Conservation (phyloP, 2,888 invertebrate species). For the Epinotia demarniana region DNA sequence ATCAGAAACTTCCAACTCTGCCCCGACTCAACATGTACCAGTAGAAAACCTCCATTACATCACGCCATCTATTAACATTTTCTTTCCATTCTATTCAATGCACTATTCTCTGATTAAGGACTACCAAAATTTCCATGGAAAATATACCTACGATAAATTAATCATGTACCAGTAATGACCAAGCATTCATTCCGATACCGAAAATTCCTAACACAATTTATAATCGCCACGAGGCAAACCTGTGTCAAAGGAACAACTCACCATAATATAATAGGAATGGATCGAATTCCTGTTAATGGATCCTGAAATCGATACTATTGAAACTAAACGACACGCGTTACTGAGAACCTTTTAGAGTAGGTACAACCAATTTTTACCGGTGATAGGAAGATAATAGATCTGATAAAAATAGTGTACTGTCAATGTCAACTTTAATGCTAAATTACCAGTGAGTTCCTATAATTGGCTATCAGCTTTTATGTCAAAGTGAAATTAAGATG, state of each 20-base stretch:
- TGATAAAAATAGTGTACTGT: not conserved
- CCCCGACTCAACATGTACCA: no score
- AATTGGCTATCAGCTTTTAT: no score
- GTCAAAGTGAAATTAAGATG: no score
- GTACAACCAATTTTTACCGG: not conserved
- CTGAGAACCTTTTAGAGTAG: not conserved
- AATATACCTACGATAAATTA: no score
- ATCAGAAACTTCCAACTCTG: no score
- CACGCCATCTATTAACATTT: no score
- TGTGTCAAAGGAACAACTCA: not conserved
- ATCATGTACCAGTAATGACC: no score
- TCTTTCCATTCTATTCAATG: no score
- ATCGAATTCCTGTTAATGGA: conserved; percentile 17
- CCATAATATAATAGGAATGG: not conserved
- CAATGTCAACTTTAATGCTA: not conserved
- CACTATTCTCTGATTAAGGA: no score
- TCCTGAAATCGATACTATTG: conserved; percentile 14
- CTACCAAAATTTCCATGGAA: no score
- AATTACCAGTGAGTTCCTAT: no score
- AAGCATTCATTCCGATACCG: not conserved
- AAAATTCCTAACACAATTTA: not conserved
- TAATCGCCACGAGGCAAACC: not conserved
- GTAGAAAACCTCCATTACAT: no score
- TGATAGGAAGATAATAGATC: not conserved
- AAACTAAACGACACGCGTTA: conserved; percentile 6